These are phyloP conservation scores for Myripristis jacobus DNA, from an alignment of 2,797 vertebrate species.

Conservation along the genomic window DNA sequence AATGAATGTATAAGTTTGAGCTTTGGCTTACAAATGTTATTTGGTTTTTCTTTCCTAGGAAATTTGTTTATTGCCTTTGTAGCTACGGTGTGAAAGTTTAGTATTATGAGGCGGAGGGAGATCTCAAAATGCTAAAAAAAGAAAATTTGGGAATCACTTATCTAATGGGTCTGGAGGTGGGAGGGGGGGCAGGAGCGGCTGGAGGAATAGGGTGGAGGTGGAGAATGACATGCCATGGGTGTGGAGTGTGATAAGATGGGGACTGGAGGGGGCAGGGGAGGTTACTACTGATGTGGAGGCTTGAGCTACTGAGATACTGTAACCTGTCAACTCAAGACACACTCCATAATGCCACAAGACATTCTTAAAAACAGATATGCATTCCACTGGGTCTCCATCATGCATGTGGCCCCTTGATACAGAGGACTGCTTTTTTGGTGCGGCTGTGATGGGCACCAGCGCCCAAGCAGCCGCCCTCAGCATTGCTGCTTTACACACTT, in stretches of 20 bases:
- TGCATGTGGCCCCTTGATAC: conserved; percentile 21
- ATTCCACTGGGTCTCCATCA: conserved; percentile 60
- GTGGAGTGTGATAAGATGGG: conserved; percentile 33
- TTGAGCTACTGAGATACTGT: conserved; percentile 61
- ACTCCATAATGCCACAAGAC: conserved; percentile 45
- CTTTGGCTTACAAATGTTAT: too few species aligned
- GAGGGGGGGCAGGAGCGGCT: neutral
- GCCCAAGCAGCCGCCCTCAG: neutral
- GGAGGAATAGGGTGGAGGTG: conserved; percentile 27
- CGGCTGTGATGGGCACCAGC: conserved; percentile 18
- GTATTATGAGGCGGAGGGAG: too few species aligned
- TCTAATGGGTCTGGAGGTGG: conserved; percentile 4
- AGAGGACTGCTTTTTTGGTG: neutral
- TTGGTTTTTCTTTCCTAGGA: too few species aligned
- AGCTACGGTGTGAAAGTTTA: too few species aligned
- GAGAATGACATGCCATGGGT: conserved; percentile 25
- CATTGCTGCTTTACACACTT: neutral
- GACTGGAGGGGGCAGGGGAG: too few species aligned
- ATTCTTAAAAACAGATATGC: conserved; percentile 51
- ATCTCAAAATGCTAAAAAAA: too few species aligned
- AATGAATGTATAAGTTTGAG: too few species aligned
- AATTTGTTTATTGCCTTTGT: too few species aligned
- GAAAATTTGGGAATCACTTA: too few species aligned
- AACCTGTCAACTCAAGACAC: conserved; percentile 58
- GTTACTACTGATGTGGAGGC: conserved; percentile 54